A percentile compares a stretch with the other conserved stretches of the same genome.
Conservation (phyloP, 2,797 vertebrate species). For the Thamnophis elegans region DNA sequence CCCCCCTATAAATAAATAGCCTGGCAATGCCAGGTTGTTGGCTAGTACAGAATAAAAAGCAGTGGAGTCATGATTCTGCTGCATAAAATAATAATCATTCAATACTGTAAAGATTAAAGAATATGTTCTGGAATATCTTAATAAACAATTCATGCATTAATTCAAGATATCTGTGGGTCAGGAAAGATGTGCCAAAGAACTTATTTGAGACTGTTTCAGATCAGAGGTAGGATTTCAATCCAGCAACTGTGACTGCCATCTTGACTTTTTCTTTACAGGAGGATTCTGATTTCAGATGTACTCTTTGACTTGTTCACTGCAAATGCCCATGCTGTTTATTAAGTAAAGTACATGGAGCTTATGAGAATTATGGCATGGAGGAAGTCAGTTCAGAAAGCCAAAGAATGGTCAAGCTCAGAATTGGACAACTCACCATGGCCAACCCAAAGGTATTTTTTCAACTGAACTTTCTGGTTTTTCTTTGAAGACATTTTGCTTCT, state of each 20-base stretch:
- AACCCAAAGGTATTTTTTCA: not conserved
- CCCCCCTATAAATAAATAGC: no score
- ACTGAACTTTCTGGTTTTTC: no score
- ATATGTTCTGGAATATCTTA: not conserved
- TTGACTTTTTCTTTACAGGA: not conserved
- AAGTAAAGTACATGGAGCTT: not conserved
- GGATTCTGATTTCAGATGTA: not conserved
- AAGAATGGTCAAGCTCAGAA: not conserved
- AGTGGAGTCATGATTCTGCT: not conserved
- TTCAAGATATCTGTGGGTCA: not conserved
- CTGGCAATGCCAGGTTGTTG: no score
- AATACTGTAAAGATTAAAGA: not conserved
- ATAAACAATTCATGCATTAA: not conserved
- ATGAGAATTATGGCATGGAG: not conserved
- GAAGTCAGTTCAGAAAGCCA: not conserved
- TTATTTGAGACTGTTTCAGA: not conserved
- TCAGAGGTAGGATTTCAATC: not conserved
- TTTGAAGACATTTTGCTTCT: no score
- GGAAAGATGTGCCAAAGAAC: not conserved
- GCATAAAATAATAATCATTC: not conserved
- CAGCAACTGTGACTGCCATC: not conserved
- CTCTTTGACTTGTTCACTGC: not conserved
- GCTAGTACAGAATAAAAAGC: not conserved
- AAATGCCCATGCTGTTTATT: not conserved
- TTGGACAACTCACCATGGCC: not conserved